Evolutionary conservation across 2,113 vertebrate species (phyloP), one percentile per base, ranked within the genome.

Genomic region (Halcyon senegalensis): DNA sequence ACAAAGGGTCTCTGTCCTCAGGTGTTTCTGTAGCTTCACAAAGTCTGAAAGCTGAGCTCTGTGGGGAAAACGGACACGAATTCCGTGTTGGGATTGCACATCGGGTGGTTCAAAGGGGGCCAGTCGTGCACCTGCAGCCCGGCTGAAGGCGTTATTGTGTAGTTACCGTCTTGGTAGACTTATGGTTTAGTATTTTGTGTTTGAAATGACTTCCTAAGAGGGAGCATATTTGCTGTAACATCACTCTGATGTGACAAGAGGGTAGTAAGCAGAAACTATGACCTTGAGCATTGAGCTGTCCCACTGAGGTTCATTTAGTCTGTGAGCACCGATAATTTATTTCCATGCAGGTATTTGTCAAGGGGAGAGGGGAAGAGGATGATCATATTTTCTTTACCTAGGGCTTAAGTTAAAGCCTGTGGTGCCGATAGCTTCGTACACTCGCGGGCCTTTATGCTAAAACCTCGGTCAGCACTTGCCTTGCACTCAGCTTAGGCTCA

Each of bases 1-100:
- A 98, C 97, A 98, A 97, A 97, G 87, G 89, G n/a, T 27, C 95
- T 90, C 97, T 97, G 96, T 98, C 59, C 88, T 74, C 48, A 5
- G 68, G 37, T 66, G 87, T 93, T 93, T 95, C 44, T 73, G 43
- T 50, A 50, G 53, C 75, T 94, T 82, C 79, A 58, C 87, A 60
- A 48, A 96, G 85, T 51, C 84, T 91, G 96, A 96, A 97, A 98
- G 88, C 67, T 35, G 94, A 98, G 92, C 96, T 68, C 75, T 68
- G 87, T 87, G 76, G 68, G 87, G 93, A 90, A 89, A 76, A 35
- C 15, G 3, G 28, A 35, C 83, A 30, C 64, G 82, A 94, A 88
- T 39, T 37, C 92, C 77, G 18, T 1, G 1, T 50, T 79, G 0
- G 3, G 67, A 4, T 85, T 39, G 83, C 37, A 3, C 10, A 37